Evolutionary conservation across 2,113 vertebrate genomes (phyloP), one percentile per base, ranked within the genome.

Genomic region (Centropristis striata): DNA sequence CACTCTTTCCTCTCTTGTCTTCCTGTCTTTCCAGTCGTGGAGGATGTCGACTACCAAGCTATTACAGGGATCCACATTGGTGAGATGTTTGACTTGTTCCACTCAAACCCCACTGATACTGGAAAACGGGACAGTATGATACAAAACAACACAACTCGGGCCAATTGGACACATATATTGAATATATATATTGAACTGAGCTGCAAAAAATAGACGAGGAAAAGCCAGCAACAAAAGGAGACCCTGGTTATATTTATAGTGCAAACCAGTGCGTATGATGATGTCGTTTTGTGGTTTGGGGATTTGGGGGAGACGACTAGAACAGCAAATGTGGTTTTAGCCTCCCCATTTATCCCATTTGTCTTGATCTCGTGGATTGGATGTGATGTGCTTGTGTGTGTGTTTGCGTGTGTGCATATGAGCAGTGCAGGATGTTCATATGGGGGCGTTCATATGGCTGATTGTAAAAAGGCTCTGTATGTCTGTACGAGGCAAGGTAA

Each of bases 41-140:
- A 94, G 68, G 87, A 90, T n/a, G 81, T 85, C 1, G 91, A 93
- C 78, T 88, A 90, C 7, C 47, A 90, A 77, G 86, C 90, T 44
- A 76, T 92, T 74, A 85, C 93, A 44, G 93, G 92, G 75, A 88
- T 93, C 83, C 89, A 90, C 74, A 74, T 92, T 47, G 91, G 93
- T 94, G 82, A 94, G 92, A 87, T 65, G 37, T 69, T 81, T 55
- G 32, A 70, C 75, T 82, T 72, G 32, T 78, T 74, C 63, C 75
- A 60, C n/a, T 67, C 13, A 49, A 68, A 63, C 28, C 49, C 59
- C 13, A 10, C 21, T 54, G 51, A 51, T 44, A 70, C 75, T 83
- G 75, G 68, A 83, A 81, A 89, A 83, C 41, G 59, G 60, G 61
- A 79, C 28, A n/a, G 39, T 39, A 8, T 27, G 55, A 75, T 25